Conservation (phyloP, 2,888 invertebrate species). For the Calliopum simillimum region DNA sequence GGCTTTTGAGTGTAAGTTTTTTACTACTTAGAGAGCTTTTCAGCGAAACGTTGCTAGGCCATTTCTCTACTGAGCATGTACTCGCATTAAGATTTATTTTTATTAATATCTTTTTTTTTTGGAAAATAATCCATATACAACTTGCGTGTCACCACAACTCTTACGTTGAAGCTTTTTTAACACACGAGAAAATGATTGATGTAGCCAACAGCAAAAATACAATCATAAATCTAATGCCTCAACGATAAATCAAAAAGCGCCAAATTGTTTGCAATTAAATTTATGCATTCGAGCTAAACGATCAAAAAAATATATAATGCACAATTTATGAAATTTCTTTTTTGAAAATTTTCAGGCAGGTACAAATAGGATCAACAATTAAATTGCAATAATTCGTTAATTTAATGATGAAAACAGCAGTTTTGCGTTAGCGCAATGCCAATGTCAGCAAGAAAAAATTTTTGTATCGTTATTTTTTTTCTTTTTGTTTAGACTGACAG, state of each 20-base stretch:
- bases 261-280: constrained; percentile 28
- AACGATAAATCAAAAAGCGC: constrained; percentile 23
- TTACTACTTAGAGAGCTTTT: no score
- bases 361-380: constrained; percentile 10
- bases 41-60: no score
- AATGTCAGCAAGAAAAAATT: constrained; percentile 12
- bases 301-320: neutral
- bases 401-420: constrained; percentile 10
- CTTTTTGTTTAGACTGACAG: neutral
- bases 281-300: constrained; percentile 19
- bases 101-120: no score
- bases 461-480: neutral
- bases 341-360: neutral
- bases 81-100: no score
- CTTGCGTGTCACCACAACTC: no score
- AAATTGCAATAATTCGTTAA: constrained; percentile 25
- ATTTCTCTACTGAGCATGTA: no score
- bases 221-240: constrained; percentile 8
- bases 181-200: no score
- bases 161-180: no score
- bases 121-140: no score
- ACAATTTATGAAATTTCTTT: neutral
- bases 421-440: constrained; percentile 9
- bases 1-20: no score
- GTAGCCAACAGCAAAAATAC: no score